phyloP scores from a whole-genome alignment of 2,797 vertebrate species.

The Cossypha dichroa region DNA sequence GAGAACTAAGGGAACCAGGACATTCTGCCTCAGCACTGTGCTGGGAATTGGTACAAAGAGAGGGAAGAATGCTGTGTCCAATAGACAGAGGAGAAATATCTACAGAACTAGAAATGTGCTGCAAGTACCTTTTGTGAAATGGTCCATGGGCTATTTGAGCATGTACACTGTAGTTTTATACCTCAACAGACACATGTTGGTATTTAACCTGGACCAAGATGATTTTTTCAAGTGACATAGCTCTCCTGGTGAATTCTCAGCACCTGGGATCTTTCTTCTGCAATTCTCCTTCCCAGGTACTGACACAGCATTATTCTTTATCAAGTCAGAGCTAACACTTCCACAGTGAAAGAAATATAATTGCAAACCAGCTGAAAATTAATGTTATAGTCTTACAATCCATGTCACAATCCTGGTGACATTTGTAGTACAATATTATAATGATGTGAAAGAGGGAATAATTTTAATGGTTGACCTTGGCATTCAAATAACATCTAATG shows the following conservation, averaged over 20 bases:
- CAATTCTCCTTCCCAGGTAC: neutral
- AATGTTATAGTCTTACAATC: constrained; percentile 53
- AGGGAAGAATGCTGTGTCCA: neutral
- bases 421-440: constrained; percentile 66
- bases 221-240: neutral
- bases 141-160: neutral
- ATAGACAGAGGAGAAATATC: neutral
- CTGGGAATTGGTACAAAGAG: neutral
- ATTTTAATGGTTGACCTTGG: constrained; percentile 63
- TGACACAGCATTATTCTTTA: constrained; percentile 50
- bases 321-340: constrained; percentile 31
- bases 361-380: constrained; percentile 53
- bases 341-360: constrained; percentile 36
- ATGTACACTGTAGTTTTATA: neutral
- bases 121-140: neutral
- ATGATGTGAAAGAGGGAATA: constrained; percentile 43
- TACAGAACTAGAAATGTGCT: neutral
- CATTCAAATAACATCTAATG: constrained; percentile 46
- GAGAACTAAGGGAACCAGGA: accelerated
- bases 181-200: neutral
- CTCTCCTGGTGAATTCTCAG: neutral
- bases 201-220: neutral
- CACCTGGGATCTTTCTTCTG: neutral
- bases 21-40: accelerated
- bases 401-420: constrained; percentile 60